Evolutionary conservation across 2,888 invertebrate genomes (phyloP).

Genomic region (Petrolisthes cinctipes): DNA sequence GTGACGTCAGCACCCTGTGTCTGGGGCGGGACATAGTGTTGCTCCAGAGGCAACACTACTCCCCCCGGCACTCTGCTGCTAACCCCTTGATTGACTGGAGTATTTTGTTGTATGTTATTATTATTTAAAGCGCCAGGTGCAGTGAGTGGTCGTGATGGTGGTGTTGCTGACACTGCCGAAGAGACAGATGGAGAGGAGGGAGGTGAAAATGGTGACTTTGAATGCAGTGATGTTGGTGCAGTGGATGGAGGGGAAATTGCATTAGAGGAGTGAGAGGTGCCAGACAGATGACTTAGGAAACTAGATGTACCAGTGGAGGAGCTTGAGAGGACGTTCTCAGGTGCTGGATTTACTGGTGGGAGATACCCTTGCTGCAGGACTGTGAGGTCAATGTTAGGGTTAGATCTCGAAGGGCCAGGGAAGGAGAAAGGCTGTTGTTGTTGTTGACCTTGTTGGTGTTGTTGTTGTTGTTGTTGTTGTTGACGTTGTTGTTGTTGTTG

Average conservation of each 20-base stretch:
- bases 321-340: background rate
- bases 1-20: background rate
- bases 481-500: background rate
- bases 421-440: conserved; percentile 16
- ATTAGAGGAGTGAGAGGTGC: background rate
- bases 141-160: background rate
- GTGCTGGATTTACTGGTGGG: conserved; percentile 28
- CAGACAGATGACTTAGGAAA: background rate
- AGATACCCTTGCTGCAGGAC: conserved; percentile 30
- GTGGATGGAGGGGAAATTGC: conserved; percentile 5
- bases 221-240: background rate
- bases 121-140: background rate
- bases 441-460: conserved; percentile 18
- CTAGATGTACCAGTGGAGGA: background rate
- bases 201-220: background rate
- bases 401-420: background rate
- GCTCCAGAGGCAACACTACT: conserved; percentile 24
- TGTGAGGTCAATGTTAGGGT: background rate
- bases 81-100: background rate
- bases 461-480: conserved; percentile 15
- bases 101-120: background rate
- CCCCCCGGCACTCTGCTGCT: background rate
- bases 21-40: conserved; percentile 16
- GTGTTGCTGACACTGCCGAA: background rate
- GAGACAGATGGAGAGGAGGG: background rate